These are phyloP conservation scores for Chymomyza costata DNA, from an alignment of 1,140 invertebrate genomes.

Conservation along the genomic window DNA sequence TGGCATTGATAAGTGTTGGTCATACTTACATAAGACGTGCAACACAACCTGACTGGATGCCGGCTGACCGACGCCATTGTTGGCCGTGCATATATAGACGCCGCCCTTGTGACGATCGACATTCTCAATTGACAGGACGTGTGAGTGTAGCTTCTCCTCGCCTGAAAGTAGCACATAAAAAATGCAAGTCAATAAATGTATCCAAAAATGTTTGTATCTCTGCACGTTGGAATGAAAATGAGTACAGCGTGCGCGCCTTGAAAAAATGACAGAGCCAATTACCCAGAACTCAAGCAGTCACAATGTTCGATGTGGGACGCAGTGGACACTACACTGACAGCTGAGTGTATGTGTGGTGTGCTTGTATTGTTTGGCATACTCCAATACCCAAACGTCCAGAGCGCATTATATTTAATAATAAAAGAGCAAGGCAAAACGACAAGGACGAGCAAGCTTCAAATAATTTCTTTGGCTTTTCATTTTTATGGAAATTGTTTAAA, in stretches of 20 bases:
- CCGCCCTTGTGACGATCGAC: slow-evolving; percentile 80
- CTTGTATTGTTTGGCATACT: slow-evolving; percentile 1
- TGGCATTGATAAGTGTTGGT: background rate
- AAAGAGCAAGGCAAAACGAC: slow-evolving; percentile 26
- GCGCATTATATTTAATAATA: slow-evolving; percentile 63
- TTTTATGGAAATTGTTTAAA: slow-evolving; percentile 72
- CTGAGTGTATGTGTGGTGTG: background rate
- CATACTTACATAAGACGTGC: slow-evolving; percentile 79
- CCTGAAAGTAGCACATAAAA: slow-evolving; percentile 60
- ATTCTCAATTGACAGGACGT: slow-evolving; percentile 76
- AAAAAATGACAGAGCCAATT: slow-evolving; percentile 64
- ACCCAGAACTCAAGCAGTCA: slow-evolving; percentile 41
- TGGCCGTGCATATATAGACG: slow-evolving; percentile 80
- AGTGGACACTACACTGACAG: slow-evolving; percentile 13
- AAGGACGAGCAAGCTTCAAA: slow-evolving; percentile 14
- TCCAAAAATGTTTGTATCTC: background rate
- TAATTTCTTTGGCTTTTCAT: slow-evolving; percentile 66
- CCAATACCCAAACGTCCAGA: too few relatives aligned
- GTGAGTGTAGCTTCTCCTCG: slow-evolving; percentile 76
- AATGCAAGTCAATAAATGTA: slow-evolving; percentile 59
- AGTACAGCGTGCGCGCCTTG: slow-evolving; percentile 2
- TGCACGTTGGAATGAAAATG: slow-evolving; percentile 13
- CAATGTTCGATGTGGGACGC: slow-evolving; percentile 32
- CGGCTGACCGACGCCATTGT: slow-evolving; percentile 80
- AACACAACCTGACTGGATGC: slow-evolving; percentile 78